A percentile compares a stretch with the other conserved stretches of the same genome.
These are phyloP conservation scores for Cyclopterus lumpus DNA, from an alignment of 2,797 vertebrate genomes.

Conservation along the genomic window DNA sequence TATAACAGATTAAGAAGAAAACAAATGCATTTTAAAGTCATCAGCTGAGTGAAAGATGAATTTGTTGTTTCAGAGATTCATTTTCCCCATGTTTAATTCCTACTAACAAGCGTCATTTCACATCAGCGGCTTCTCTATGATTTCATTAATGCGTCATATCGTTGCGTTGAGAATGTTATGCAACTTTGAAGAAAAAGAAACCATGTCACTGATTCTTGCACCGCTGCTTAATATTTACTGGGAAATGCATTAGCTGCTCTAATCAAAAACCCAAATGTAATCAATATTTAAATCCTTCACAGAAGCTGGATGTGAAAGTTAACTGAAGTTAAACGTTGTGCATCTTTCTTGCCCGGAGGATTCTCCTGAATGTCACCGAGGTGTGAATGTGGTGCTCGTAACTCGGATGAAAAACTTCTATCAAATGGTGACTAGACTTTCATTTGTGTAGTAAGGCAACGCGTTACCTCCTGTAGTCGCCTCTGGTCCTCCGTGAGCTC, in stretches of 20 bases:
- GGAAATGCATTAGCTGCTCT: no score
- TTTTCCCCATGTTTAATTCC: neutral
- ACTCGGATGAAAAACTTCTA: neutral
- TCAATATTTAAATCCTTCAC: neutral
- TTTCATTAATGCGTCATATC: neutral
- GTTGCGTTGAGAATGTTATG: neutral
- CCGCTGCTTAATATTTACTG: neutral
- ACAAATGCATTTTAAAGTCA: neutral
- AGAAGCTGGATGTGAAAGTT: neutral
- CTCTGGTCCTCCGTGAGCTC: slow-evolving; percentile 88
- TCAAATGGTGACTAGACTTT: neutral
- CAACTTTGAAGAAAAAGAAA: slow-evolving; percentile 5
- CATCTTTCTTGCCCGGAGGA: neutral
- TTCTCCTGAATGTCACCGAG: neutral
- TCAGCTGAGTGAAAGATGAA: neutral
- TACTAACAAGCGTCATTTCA: neutral
- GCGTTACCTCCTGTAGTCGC: slow-evolving; percentile 93
- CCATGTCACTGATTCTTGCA: neutral
- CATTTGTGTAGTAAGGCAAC: neutral
- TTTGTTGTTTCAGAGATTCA: neutral
- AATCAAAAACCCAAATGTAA: neutral
- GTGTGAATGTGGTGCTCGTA: neutral
- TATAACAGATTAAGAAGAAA: neutral
- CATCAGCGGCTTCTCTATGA: neutral
- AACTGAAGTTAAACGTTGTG: neutral